Conservation (phyloP, 2,888 invertebrate species). For the Drosophila ezoana region DNA sequence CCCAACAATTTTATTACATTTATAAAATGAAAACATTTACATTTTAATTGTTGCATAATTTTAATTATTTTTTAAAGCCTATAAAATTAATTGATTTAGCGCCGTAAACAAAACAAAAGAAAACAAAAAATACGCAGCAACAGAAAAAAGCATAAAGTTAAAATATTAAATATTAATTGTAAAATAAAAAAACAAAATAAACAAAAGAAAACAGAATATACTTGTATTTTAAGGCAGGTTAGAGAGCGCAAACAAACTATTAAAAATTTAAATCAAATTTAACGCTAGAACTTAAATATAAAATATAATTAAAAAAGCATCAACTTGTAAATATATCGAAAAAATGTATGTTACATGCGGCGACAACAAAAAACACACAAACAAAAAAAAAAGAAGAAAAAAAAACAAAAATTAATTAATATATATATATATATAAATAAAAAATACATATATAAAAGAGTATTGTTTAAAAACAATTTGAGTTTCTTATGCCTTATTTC, state of each 20-base stretch:
- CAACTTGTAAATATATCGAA: conserved; percentile 61
- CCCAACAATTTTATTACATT: conserved; percentile 82
- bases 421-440: conserved; percentile 53
- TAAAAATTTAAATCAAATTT: conserved; percentile 80
- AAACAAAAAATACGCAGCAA: conserved; percentile 42
- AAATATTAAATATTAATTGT: conserved; percentile 52
- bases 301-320: conserved; percentile 44
- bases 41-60: conserved; percentile 83
- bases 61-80: conserved; percentile 77
- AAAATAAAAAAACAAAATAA: conserved; percentile 32
- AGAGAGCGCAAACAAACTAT: conserved; percentile 72
- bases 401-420: conserved; percentile 66
- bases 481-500: conserved; percentile 41
- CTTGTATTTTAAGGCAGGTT: conserved; percentile 48
- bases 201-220: conserved; percentile 19
- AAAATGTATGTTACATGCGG: conserved; percentile 72
- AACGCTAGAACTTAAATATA: conserved; percentile 64
- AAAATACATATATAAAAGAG: conserved; percentile 62
- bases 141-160: conserved; percentile 25
- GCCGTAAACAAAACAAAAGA: conserved; percentile 54
- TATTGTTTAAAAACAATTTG: conserved; percentile 65
- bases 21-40: conserved; percentile 79
- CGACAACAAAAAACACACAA: conserved; percentile 65
- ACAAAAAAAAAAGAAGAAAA: conserved; percentile 42
- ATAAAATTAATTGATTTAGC: conserved; percentile 64